These are phyloP conservation scores for Apteryx owenii DNA, from an alignment of 2,113 vertebrate species.

Conservation along the genomic window DNA sequence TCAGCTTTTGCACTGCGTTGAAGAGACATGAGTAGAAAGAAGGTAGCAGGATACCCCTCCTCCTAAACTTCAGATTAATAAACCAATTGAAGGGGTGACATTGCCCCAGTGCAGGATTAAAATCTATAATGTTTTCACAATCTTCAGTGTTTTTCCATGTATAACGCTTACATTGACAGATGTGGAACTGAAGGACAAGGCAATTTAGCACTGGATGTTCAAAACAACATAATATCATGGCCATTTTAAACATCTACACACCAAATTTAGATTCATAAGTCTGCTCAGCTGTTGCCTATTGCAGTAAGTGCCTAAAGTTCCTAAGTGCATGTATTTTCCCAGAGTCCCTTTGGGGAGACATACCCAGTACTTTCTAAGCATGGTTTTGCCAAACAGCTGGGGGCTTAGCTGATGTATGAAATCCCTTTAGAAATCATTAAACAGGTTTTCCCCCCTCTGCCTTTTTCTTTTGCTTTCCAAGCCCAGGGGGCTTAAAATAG, in stretches of 20 bases:
- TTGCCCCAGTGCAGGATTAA: background rate
- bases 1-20: background rate
- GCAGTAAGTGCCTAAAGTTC: background rate
- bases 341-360: rapidly evolving
- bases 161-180: background rate
- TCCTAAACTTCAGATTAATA: background rate
- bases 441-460: background rate
- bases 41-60: background rate
- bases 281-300: background rate
- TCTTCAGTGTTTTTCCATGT: background rate
- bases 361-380: rapidly evolving
- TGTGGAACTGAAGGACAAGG: background rate
- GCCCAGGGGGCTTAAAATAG: background rate
- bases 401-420: background rate
- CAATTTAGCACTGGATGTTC: background rate
- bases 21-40: background rate
- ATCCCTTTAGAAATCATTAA: background rate
- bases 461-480: background rate
- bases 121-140: background rate
- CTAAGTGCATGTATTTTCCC: background rate
- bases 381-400: background rate
- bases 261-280: background rate
- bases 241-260: background rate
- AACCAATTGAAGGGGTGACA: background rate
- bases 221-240: background rate